Base-by-base conservation (phyloP, 2,797 vertebrate species). In the Epinephelus coioides region DNA sequence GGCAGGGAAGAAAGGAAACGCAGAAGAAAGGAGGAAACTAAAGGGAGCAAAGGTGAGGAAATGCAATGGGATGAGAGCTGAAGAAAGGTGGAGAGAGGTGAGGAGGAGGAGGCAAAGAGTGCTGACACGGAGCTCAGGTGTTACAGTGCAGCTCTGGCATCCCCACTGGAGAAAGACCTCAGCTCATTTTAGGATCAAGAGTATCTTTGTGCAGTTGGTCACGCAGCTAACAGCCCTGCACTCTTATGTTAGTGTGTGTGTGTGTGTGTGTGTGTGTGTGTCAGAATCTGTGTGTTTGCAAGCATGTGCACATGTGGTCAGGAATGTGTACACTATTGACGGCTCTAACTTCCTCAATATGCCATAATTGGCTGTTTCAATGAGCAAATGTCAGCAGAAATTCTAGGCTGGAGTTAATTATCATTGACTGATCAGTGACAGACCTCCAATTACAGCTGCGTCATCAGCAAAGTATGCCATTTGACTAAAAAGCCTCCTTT, bases 371-470 rank as follows among this genome's bases (percentile, higher is more conserved):
- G 63, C 56, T 56, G 68, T 67, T 89, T 73, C 30, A 78, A 73
- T 53, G 43, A 67, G 56, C 40, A 79, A 87, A 75, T 70, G 73
- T 71, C 76, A 69, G 57, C n/a, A n/a, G 47, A 82, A 89, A 88
- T 89, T 73, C 47, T 77, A 67, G 77, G 73, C 61, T 81, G 60
- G 65, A 73, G 73, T 84, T 87, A 78, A 89, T 91, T 78, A 79
- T 80, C 50, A 85, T 70, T 82, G 73, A 73, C 68, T 68, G 66
- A 89, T 88, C 62, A 75, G 64, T 87, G 75, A 82, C 70, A 86
- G 73, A 80, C 73, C 57, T 80, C 38, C 60, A 87, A 84, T 89
- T 86, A 88, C 30, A 53, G 46, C 53, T 25, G 73, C n/a, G 64
- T 71, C 70, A 81, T 86, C 60, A 76, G 66, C 21, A 47, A 84